Conservation (phyloP, 2,888 invertebrate genomes). For the Chymomyza procnemis region DNA sequence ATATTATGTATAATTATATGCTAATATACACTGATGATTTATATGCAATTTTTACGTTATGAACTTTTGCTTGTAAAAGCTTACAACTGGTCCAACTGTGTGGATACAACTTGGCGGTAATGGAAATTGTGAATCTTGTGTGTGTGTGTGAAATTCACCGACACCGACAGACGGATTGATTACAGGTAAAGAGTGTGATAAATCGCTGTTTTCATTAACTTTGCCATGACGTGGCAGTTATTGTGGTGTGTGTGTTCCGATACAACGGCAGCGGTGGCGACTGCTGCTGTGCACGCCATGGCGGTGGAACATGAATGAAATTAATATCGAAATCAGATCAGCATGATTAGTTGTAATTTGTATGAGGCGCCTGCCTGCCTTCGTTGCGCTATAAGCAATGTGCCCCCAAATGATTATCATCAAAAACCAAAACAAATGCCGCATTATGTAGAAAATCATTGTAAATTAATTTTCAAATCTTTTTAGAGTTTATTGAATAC, state of each 20-base stretch:
- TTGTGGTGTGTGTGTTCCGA: not conserved
- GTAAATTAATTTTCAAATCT: not conserved
- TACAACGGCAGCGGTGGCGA: not conserved
- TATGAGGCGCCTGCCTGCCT: slow-evolving; percentile 16
- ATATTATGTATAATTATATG: slow-evolving; percentile 71
- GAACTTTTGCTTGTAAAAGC: not conserved
- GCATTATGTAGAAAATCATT: not conserved
- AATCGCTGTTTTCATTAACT: slow-evolving; percentile 75
- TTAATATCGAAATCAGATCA: slow-evolving; percentile 68
- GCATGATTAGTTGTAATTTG: slow-evolving; percentile 71
- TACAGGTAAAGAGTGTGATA: slow-evolving; percentile 74
- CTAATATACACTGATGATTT: slow-evolving; percentile 51
- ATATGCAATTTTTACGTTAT: slow-evolving; percentile 13
- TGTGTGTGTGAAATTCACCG: slow-evolving; percentile 48
- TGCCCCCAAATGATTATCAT: not conserved
- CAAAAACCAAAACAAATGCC: not conserved
- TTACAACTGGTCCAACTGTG: not conserved
- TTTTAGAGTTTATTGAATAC: not conserved
- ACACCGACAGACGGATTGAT: slow-evolving; percentile 53
- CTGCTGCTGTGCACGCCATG: not conserved
- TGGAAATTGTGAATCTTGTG: slow-evolving; percentile 42
- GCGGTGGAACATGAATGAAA: slow-evolving; percentile 57
- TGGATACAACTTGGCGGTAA: not conserved
- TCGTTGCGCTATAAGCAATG: not conserved
- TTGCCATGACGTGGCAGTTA: slow-evolving; percentile 65